Evolutionary conservation across 2,888 invertebrate species (phyloP).

Genomic region (Stenodema calcarata): DNA sequence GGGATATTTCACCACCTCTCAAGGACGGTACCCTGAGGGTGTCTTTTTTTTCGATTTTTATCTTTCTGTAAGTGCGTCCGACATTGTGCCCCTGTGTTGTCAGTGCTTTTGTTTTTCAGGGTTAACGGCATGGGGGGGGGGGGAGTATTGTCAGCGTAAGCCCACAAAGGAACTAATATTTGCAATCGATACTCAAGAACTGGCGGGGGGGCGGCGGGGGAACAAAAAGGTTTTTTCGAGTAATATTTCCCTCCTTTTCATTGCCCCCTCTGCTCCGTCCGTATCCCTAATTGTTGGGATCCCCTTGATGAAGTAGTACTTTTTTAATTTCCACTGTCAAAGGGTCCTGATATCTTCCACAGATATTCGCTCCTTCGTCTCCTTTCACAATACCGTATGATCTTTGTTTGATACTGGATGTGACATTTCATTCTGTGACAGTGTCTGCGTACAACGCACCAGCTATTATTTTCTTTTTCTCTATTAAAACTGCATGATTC

Average conservation of each 20-base stretch:
- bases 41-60: constrained; percentile 33
- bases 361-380: not conserved
- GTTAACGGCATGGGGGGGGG: constrained; percentile 15
- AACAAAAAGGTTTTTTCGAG: constrained; percentile 40
- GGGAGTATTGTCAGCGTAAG: constrained; percentile 27
- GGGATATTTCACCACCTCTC: not conserved
- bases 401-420: not conserved
- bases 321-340: constrained; percentile 33
- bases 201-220: not conserved
- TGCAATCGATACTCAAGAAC: constrained; percentile 35
- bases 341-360: constrained; percentile 6
- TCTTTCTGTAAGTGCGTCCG: constrained; percentile 25
- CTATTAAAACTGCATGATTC: no score
- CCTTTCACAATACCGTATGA: not conserved
- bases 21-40: not conserved
- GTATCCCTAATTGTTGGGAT: constrained; percentile 27
- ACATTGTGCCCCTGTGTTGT: constrained; percentile 28
- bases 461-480: no score
- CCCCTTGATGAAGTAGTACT: constrained; percentile 42
- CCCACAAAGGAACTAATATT: constrained; percentile 40
- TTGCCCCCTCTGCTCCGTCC: not conserved
- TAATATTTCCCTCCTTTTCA: constrained; percentile 29
- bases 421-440: not conserved
- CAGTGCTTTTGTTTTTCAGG: constrained; percentile 30
- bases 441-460: not conserved